Base-by-base conservation (phyloP, 30 jellyfish, hydroid and myxozoan species). In the Morbakka virulenta region DNA sequence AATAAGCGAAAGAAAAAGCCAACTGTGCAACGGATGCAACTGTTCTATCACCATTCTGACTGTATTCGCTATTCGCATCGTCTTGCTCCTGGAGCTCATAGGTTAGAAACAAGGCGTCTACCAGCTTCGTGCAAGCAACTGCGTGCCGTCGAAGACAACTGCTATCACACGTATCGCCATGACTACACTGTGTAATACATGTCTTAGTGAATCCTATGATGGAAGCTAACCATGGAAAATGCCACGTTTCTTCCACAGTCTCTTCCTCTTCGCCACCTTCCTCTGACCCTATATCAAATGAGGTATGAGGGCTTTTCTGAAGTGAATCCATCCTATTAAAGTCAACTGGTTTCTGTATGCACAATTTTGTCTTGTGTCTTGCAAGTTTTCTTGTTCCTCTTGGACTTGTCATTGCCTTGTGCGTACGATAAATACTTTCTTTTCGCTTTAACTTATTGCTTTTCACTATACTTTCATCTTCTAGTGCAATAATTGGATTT, bases 211-310 rank as follows among this genome's bases (percentile, higher is more conserved):
- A 77, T 49, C 66, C 36, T 20, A 81, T 57, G 25, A 85, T 67
- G 2, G 86, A 76, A 35, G 66, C 22, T 52, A 83, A 52, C 98
- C 98, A 91, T 14, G 96, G 89, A 35, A 83, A 70, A 48, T 85
- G 87, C 35, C 76, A 11, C 47, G 83, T 79, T 47, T 92, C 98
- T 0, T 48, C 84, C 1, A 84, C 72, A 17, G 64, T 50, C 28
- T 88, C 97, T 9, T 81, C 96, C 6, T 88, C 94, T 3, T 81
- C 94, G 35, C 76, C 91, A 14, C 52, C 81, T 13, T 76, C 64
- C n/a, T 83, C 71, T 6, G 94, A 52, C 12, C 71, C 64, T 30
- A 32, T 81, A 2, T 67, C 76, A 41, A 67, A 41, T 34, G 62
- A 83, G 23, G 36, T 81, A 36, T 30, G 52, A 6, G 72, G 86